phyloP scores from a whole-genome alignment of 1,140 invertebrate genomes.

The Penaeus chinensis region DNA sequence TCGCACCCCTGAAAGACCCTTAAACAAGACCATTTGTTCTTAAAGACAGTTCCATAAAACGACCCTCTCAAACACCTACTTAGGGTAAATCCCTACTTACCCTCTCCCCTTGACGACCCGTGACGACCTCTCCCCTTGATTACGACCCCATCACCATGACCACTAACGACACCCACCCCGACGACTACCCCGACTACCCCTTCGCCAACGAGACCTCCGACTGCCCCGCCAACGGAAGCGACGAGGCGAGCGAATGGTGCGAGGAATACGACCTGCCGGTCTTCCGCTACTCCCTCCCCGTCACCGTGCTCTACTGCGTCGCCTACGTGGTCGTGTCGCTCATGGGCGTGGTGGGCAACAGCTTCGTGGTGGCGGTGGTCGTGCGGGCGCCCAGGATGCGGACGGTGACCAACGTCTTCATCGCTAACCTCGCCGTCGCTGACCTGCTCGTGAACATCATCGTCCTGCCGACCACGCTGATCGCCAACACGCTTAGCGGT shows the following conservation, averaged over 20 bases:
- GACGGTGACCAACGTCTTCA: conserved; percentile 91
- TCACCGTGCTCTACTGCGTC: conserved; percentile 66
- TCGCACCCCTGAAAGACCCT: too few relatives aligned
- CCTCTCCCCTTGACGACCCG: not conserved
- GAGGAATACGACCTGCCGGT: conserved; percentile 30
- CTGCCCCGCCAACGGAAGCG: conserved; percentile 21
- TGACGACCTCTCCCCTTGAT: too few relatives aligned
- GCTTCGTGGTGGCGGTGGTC: conserved; percentile 71
- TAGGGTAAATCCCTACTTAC: too few relatives aligned
- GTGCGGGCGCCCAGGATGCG: conserved; percentile 65
- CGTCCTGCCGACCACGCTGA: conserved; percentile 90
- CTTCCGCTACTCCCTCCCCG: conserved; percentile 64
- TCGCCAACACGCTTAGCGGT: conserved; percentile 94
- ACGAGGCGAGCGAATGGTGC: not conserved
- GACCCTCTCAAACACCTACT: too few relatives aligned
- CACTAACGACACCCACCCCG: not conserved
- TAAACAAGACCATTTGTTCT: too few relatives aligned
- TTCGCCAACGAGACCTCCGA: conserved; percentile 12
- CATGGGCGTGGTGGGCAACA: conserved; percentile 71
- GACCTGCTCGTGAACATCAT: conserved; percentile 94
- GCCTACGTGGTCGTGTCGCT: conserved; percentile 67
- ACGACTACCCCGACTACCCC: conserved; percentile 8
- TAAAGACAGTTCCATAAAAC: too few relatives aligned
- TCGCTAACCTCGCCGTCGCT: conserved; percentile 93
- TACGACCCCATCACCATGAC: not conserved